Evolutionary conservation across 1,140 invertebrate species (phyloP).

Genomic region (Macrobrachium rosenbergii): DNA sequence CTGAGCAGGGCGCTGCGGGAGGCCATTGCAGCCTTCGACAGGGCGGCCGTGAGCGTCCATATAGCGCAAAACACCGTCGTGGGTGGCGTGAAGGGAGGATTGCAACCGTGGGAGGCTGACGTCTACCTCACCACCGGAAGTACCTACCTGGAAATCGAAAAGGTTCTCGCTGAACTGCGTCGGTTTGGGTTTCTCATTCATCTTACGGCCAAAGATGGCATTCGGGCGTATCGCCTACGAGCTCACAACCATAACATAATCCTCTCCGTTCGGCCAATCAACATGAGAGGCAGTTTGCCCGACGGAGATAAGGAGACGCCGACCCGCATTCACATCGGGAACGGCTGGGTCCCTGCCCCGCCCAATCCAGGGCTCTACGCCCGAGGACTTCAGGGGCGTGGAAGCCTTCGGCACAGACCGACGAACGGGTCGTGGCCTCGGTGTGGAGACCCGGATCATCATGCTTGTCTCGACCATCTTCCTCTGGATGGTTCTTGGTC

Average conservation of each 20-base stretch:
- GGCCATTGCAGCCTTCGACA: constrained; percentile 31
- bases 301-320: constrained; percentile 48
- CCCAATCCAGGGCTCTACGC: constrained; percentile 69
- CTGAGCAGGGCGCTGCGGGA: constrained; percentile 54
- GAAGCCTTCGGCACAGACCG: constrained; percentile 67
- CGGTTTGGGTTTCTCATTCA: constrained; percentile 56
- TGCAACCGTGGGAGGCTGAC: constrained; percentile 69
- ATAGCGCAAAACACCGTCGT: constrained; percentile 67
- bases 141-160: not conserved
- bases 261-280: constrained; percentile 21
- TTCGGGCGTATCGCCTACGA: not conserved
- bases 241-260: not conserved
- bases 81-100: constrained; percentile 68
- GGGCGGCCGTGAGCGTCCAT: constrained; percentile 65
- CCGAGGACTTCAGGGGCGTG: constrained; percentile 68
- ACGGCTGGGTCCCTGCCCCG: constrained; percentile 67
- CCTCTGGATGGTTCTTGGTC: constrained; percentile 66
- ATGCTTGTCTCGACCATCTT: constrained; percentile 68
- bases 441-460: constrained; percentile 64
- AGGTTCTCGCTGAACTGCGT: constrained; percentile 30
- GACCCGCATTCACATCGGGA: constrained; percentile 67
- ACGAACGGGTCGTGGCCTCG: constrained; percentile 42
- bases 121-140: constrained; percentile 64
- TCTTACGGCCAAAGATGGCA: constrained; percentile 4
- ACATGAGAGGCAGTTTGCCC: constrained; percentile 51